Evolutionary conservation across 1,140 invertebrate species (phyloP), one percentile per base, ranked within the genome.

Genomic region (Bactericera cockerelli): DNA sequence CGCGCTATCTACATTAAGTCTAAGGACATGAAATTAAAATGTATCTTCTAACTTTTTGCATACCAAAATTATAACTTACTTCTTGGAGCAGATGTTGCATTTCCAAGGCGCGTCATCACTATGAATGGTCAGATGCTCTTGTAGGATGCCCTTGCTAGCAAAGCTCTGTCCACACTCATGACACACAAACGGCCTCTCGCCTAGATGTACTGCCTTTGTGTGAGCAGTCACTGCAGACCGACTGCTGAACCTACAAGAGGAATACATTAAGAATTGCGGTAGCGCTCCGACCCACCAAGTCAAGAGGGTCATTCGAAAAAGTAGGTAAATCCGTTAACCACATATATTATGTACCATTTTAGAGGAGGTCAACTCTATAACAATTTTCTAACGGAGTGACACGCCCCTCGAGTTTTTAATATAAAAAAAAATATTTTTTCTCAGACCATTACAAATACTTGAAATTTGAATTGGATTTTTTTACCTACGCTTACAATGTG

Each of bases 61-160:
- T n/a, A n/a, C n/a, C n/a, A n/a, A n/a, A n/a, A n/a, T n/a, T 31
- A 4, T 56, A 24, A 58, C 55, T 26, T 62, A 74, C 19, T 68
- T 69, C 55, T 73, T 70, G 21, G 67, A 66, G 42, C 74, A 76
- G 11, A 70, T 65, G 0, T 62, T 58, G 56, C 74, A 76, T 53
- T 71, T 66, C 58, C 70, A 73, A 11, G 74, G 74, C 54, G 69
- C 68, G 13, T 72, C 73, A 54, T 74, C 70, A 11, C 70, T 73
- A 61, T 76, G 74, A 0, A 73, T 71, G 11, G 74, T 67, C 55
- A 74, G 69, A 65, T 76, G 74, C 36, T 75, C 73, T 42, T 72
- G 71, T 1, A 76, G 64, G 1, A 70, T 70, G 0, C 71, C 69
- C 24, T 74, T 68, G 2, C 71, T 74, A 55, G 72, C 71, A 28